These are phyloP conservation scores for Chrysina gloriosa DNA, from an alignment of 2,888 invertebrate genomes.

Conservation along the genomic window DNA sequence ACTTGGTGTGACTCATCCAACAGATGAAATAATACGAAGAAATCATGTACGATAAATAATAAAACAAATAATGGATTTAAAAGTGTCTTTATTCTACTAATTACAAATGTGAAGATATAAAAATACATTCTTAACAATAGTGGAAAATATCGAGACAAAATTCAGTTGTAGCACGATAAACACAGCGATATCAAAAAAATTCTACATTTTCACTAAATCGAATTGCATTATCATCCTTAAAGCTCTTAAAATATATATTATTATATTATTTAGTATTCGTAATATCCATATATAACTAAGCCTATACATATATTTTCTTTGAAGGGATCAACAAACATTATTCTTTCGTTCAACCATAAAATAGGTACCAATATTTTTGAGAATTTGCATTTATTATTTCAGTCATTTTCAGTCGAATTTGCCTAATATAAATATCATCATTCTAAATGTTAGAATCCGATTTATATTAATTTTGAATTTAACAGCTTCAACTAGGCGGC, in stretches of 20 bases:
- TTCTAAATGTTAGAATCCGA: slow-evolving; percentile 35
- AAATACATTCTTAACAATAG: slow-evolving; percentile 1
- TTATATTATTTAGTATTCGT: background rate
- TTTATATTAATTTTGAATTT: slow-evolving; percentile 28
- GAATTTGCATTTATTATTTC: slow-evolving; percentile 4
- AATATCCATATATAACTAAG: too few relatives aligned
- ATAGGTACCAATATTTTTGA: background rate
- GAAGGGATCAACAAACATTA: background rate
- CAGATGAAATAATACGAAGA: background rate
- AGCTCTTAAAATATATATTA: background rate
- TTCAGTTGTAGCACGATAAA: slow-evolving; percentile 10
- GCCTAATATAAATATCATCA: slow-evolving; percentile 22
- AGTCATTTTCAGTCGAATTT: slow-evolving; percentile 10
- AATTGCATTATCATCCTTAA: background rate
- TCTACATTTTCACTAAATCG: background rate
- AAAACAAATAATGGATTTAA: background rate
- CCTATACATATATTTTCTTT: too few relatives aligned
- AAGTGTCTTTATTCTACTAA: background rate
- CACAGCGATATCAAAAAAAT: background rate
- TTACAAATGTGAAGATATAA: slow-evolving; percentile 13
- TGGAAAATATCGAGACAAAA: background rate
- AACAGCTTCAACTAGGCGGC: background rate
- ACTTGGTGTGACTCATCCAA: background rate
- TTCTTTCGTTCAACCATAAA: background rate
- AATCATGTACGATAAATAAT: background rate